phyloP scores from a whole-genome alignment of 2,888 invertebrate species.

The Cerceris rybyensis region DNA sequence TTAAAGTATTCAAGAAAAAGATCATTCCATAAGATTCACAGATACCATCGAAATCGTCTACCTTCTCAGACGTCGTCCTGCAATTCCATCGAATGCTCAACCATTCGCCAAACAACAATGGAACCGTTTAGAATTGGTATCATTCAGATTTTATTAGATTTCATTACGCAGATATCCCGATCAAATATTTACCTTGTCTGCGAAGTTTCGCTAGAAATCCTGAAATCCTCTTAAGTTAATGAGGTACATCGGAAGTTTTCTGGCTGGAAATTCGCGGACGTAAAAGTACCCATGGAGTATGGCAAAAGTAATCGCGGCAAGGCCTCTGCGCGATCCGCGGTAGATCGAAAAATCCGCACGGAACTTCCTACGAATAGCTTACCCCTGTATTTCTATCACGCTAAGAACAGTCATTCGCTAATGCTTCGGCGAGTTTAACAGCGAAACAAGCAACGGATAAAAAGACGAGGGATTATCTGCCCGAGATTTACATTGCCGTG shows the following conservation, averaged over 20 bases:
- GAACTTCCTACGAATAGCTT: neutral
- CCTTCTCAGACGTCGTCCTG: no score
- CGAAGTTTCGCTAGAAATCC: slow-evolving; percentile 53
- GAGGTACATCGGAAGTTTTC: slow-evolving; percentile 49
- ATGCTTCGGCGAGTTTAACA: neutral
- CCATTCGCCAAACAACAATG: no score
- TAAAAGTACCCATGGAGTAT: slow-evolving; percentile 29
- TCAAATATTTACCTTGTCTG: slow-evolving; percentile 56
- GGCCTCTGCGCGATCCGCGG: slow-evolving; percentile 7
- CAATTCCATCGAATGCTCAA: no score
- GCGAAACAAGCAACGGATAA: neutral
- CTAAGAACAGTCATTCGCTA: slow-evolving; percentile 17
- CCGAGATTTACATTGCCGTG: neutral
- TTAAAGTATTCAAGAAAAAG: no score
- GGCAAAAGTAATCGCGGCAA: slow-evolving; percentile 35
- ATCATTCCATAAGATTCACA: no score
- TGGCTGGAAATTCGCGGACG: slow-evolving; percentile 22
- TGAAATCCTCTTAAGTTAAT: slow-evolving; percentile 60
- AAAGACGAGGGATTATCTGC: slow-evolving; percentile 11
- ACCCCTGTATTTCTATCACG: neutral
- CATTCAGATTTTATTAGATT: slow-evolving; percentile 37
- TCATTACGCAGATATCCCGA: slow-evolving; percentile 29
- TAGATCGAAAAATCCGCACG: slow-evolving; percentile 10
- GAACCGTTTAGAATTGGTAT: slow-evolving; percentile 32
- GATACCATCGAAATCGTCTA: no score